Percentiles rank a stretch among this genome's conserved stretches.
Conservation (phyloP, 2,888 invertebrate species). For the Oscheius sp. region DNA sequence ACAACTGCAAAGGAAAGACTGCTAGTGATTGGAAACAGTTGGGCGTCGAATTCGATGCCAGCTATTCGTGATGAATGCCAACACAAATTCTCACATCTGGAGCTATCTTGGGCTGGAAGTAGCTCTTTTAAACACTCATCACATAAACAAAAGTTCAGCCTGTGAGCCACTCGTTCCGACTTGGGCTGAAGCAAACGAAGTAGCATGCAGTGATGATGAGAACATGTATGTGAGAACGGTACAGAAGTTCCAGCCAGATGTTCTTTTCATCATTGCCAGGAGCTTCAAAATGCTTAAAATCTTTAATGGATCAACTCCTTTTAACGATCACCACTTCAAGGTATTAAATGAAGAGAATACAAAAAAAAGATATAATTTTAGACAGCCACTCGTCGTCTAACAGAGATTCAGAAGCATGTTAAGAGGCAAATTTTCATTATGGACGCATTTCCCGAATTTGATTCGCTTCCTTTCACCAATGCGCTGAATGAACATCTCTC, state of each 20-base stretch:
- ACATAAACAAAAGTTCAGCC: neutral
- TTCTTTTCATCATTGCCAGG: neutral
- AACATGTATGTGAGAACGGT: neutral
- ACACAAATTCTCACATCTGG: neutral
- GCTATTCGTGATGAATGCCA: neutral
- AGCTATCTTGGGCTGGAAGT: neutral
- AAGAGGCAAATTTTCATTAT: neutral
- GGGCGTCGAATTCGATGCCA: neutral
- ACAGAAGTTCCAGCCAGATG: neutral
- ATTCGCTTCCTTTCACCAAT: neutral
- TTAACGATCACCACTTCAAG: neutral
- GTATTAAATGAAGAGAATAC: too few relatives aligned
- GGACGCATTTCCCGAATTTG: neutral
- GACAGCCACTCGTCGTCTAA: neutral
- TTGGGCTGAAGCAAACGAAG: neutral
- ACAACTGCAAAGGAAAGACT: neutral
- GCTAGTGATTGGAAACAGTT: conserved; percentile 7
- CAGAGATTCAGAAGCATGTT: neutral
- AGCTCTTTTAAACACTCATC: neutral
- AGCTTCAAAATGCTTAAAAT: neutral
- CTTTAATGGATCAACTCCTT: neutral
- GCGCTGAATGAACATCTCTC: too few relatives aligned
- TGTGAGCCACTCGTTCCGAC: neutral
- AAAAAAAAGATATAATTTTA: too few relatives aligned
- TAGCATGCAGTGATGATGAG: neutral